Base-by-base conservation (phyloP, 2,797 vertebrate species). In the Propithecus deckenii region DNA sequence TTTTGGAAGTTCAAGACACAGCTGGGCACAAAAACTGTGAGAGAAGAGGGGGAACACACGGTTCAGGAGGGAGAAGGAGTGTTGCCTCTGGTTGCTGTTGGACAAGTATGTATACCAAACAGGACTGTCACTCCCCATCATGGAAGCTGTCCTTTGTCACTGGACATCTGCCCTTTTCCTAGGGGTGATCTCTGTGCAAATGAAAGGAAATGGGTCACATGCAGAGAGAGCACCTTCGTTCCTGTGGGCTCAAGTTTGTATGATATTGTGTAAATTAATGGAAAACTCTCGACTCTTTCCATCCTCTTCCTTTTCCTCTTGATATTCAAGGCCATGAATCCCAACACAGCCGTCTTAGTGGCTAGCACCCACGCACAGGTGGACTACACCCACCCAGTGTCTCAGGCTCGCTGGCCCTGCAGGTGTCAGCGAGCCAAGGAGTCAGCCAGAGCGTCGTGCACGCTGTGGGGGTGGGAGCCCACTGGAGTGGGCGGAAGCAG, bases 231-330 rank as follows among this genome's bases (percentile, higher is more conserved):
- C 88, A 97, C 95, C 95, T 97, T 71, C 90, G 81, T 97, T 91
- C 85, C 96, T 96, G 81, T 92, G 90, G 97, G 95, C 96, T 98
- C 91, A 35, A 96, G 69, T 30, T 89, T 98, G 97, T 98, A 97
- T 96, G 97, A 97, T 98, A 95, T 89, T 93, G 93, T 97, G 98
- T 98, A 98, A 98, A 97, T 97, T 96, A 41, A 84, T 55, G 97
- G 97, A 81, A 81, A 97, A 98, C 97, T 96, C 92, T 92, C 75
- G 76, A 92, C 94, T 98, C 97, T 96, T 96, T 97, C 96, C 95
- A 18, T 52, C 71, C 72, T 93, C 28, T 20, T 97, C 96, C 96
- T 94, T 95, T 94, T 83, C 86, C 98, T 97, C 94, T 94, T 89
- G 81, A 61, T 89, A 88, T 95, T 94, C 94, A 96, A 97, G 95